Evolutionary conservation across 1,140 invertebrate species (phyloP), one percentile per base, ranked within the genome.

Genomic region (Colletes gigas): DNA sequence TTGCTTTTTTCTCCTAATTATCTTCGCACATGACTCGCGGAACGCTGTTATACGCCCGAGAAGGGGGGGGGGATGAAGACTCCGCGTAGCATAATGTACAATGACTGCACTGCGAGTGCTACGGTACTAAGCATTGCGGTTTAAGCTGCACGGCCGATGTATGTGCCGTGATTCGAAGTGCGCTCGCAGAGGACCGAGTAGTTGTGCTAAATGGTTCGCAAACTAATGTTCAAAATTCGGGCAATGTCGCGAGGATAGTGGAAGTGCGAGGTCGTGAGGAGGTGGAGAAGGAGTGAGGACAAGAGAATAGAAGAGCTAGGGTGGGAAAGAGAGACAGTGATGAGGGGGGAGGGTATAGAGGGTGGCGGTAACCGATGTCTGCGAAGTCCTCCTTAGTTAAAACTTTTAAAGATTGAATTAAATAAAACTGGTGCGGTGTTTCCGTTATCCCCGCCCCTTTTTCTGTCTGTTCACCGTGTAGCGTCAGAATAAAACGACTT

Each of bases 141-240:
- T 88, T 73, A 88, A 88, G 84, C 83, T 83, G 79, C 83, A 52
- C 52, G 21, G 52, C 39, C 79, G 63, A 83, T 85, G 72, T 81
- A 85, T 85, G 78, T 63, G 70, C 59, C 60, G 83, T 85, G 85
- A 87, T 87, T 87, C 85, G 73, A 84, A 84, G 78, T 88, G 63
- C 78, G 77, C 80, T 84, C 57, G 68, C 62, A 41, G 66, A 30
- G 44, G 54, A 63, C 73, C 44, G 70, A 78, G 78, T 88, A 85
- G 86, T 87, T 87, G 83, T 87, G 87, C 81, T 88, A 88, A 88
- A 88, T 88, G 87, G 87, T 88, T 88, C 83, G 86, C 86, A 83
- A 88, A 88, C 81, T 88, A 88, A 88, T 88, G 86, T 81, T 79
- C 86, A 88, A 88, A 88, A 88, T 88, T 88, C 67, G 74, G 65